phyloP scores from a whole-genome alignment of 2,888 invertebrate species.

The Helicoverpa assulta region DNA sequence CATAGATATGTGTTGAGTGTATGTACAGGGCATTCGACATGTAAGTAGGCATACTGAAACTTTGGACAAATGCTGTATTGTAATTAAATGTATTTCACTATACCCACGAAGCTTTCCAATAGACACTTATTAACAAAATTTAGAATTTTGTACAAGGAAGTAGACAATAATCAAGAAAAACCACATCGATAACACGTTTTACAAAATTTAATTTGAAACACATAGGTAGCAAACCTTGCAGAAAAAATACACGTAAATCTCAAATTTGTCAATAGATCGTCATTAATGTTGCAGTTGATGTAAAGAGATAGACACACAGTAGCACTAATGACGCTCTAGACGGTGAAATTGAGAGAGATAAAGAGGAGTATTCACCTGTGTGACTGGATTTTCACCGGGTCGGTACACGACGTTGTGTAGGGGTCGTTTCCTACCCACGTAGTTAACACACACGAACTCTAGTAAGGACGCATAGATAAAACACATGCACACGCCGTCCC shows the following conservation, averaged over 20 bases:
- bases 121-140: conserved; percentile 7
- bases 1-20: conserved; percentile 57
- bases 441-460: conserved; percentile 98
- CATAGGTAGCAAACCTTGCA: conserved; percentile 26
- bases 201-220: conserved; percentile 27
- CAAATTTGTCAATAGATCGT: conserved; percentile 41
- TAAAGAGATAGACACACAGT: neutral
- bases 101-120: conserved; percentile 32
- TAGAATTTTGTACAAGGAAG: conserved; percentile 36
- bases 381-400: conserved; percentile 97
- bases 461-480: conserved; percentile 98
- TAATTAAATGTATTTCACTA: conserved; percentile 15
- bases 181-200: conserved; percentile 68
- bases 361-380: conserved; percentile 92
- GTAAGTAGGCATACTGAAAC: conserved; percentile 36
- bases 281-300: conserved; percentile 15
- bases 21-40: conserved; percentile 58
- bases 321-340: conserved; percentile 46
- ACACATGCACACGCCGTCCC: conserved; percentile 99
- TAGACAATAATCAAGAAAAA: conserved; percentile 61
- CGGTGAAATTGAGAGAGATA: conserved; percentile 42
- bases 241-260: conserved; percentile 25
- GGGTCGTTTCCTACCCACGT: conserved; percentile 97
- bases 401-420: conserved; percentile 97
- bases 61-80: conserved; percentile 22